Conservation (phyloP, 2,797 vertebrate genomes). For the Gymnocypris eckloni region DNA sequence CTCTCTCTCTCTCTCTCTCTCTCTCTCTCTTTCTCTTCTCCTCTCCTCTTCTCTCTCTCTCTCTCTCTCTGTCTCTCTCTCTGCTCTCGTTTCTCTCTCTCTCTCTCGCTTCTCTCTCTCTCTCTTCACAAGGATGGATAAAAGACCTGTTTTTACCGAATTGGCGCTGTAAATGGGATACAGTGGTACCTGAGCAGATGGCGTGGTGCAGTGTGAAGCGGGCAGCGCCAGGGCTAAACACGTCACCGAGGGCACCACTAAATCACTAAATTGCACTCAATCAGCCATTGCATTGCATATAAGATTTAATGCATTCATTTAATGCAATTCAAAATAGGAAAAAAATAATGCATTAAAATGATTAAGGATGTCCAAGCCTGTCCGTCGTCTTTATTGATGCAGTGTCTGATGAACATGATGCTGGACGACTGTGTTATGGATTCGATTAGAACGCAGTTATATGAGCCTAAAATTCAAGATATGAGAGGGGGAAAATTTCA, state of each 20-base stretch:
- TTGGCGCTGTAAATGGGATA: slow-evolving; percentile 32
- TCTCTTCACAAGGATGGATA: slow-evolving; percentile 29
- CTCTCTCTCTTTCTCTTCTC: too few relatives aligned
- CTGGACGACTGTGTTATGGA: neutral
- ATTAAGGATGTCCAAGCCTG: neutral
- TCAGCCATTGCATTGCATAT: neutral
- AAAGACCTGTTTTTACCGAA: slow-evolving; percentile 52
- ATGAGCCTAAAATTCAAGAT: neutral
- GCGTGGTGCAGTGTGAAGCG: slow-evolving; percentile 59
- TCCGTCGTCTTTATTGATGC: neutral
- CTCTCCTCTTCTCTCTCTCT: too few relatives aligned
- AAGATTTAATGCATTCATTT: neutral
- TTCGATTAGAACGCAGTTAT: neutral
- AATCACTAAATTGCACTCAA: too few relatives aligned
- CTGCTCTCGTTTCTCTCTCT: too few relatives aligned
- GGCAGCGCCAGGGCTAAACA: slow-evolving; percentile 62
- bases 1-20: too few relatives aligned
- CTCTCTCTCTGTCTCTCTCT: too few relatives aligned
- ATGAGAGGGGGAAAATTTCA: neutral
- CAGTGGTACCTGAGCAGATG: slow-evolving; percentile 76
- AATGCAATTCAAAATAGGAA: neutral
- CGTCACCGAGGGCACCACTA: slow-evolving; percentile 49
- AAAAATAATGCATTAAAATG: neutral
- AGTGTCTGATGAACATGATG: neutral
- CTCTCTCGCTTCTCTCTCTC: too few relatives aligned